Evolutionary conservation across 30 jellyfish, hydroid and myxozoan genomes (phyloP).

Genomic region (Aurelia aurita): DNA sequence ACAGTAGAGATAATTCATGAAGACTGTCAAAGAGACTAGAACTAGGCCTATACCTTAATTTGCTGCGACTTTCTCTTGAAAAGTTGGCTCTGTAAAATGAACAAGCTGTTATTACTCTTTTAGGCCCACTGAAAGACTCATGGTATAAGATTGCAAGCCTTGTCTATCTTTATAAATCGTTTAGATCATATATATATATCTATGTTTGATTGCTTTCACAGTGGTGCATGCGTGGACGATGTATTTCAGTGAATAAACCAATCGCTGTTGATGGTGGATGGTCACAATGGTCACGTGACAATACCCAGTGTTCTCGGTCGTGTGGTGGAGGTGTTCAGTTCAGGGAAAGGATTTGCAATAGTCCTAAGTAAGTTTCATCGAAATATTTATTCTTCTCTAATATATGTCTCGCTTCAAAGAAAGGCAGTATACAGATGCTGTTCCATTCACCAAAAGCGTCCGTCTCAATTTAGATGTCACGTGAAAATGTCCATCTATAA

Average conservation of each 20-base stretch:
- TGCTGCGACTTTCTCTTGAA: too few species aligned
- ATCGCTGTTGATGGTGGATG: constrained; percentile 96
- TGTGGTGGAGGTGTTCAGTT: constrained; percentile 99
- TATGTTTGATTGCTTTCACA: not conserved
- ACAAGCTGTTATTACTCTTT: too few species aligned
- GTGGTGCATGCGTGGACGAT: constrained; percentile 96
- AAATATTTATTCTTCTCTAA: not conserved
- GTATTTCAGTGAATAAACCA: constrained; percentile 80
- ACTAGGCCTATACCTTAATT: too few species aligned
- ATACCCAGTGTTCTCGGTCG: constrained; percentile 86
- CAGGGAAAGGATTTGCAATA: constrained; percentile 85
- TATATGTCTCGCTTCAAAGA: too few species aligned
- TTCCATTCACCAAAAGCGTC: too few species aligned
- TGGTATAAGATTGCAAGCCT: not conserved
- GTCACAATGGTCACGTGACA: constrained; percentile 92
- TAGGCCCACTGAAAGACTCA: not conserved
- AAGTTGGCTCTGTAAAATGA: too few species aligned
- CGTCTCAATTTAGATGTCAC: too few species aligned
- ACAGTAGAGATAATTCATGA: too few species aligned
- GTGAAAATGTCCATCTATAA: too few species aligned
- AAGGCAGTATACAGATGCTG: too few species aligned
- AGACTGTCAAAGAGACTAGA: too few species aligned
- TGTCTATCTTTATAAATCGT: not conserved
- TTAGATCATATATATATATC: too few species aligned
- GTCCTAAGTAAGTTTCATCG: constrained; percentile 75